phyloP scores from a whole-genome alignment of 2,888 invertebrate species.

The Coremacera marginata region DNA sequence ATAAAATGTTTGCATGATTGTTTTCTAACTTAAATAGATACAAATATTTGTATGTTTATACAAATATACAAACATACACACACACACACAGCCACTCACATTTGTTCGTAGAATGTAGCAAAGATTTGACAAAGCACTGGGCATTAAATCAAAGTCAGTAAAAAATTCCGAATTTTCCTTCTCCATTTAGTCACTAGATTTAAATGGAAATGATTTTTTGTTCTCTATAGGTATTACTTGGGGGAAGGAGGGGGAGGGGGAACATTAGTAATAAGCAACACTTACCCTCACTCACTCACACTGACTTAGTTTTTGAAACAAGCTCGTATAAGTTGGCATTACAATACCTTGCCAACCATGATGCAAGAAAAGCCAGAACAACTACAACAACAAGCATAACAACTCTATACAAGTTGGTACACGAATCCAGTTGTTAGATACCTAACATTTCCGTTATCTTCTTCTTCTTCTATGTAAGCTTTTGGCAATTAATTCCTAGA shows the following conservation, averaged over 20 bases:
- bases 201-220: background rate
- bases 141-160: conserved; percentile 51
- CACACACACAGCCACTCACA: conserved; percentile 23
- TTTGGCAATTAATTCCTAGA: conserved; percentile 33
- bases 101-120: background rate
- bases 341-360: background rate
- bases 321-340: background rate
- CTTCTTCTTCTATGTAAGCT: conserved; percentile 6
- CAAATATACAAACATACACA: background rate
- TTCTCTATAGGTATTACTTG: background rate
- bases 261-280: background rate
- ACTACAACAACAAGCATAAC: background rate
- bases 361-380: background rate
- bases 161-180: conserved; percentile 14
- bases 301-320: background rate
- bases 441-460: conserved; percentile 2
- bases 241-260: background rate
- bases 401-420: background rate
- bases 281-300: background rate
- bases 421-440: too few species aligned
- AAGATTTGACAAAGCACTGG: conserved; percentile 49
- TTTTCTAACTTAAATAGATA: conserved; percentile 38
- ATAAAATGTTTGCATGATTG: conserved; percentile 41
- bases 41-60: background rate
- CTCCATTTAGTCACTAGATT: background rate